Conservation (phyloP, 2,797 vertebrate genomes). For the Tenualosa ilisha region DNA sequence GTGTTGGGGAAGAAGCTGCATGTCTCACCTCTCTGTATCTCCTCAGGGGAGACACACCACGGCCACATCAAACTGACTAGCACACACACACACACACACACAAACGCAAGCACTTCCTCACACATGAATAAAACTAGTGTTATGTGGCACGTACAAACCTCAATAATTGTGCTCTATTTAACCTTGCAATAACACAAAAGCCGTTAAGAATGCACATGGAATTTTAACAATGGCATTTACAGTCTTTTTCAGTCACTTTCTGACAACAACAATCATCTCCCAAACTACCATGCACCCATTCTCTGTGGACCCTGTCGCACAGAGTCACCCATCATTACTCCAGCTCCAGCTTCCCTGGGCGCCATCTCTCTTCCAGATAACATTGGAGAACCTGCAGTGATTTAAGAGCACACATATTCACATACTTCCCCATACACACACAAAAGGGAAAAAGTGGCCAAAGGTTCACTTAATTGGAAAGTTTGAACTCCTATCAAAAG, state of each 20-base stretch:
- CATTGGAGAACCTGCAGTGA: background rate
- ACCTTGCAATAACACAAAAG: background rate
- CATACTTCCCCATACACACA: background rate
- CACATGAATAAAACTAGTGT: constrained; percentile 53
- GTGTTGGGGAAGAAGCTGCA: constrained; percentile 3
- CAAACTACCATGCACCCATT: background rate
- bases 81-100: constrained; percentile 36
- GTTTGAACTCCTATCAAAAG: constrained; percentile 56
- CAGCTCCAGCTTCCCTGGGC: background rate
- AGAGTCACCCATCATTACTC: background rate
- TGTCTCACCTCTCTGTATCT: constrained; percentile 15
- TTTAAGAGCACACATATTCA: constrained; percentile 10
- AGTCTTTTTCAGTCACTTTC: background rate
- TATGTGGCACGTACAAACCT: background rate
- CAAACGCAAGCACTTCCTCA: constrained; percentile 1
- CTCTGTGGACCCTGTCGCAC: background rate
- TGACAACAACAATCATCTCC: background rate
- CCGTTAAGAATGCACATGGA: background rate
- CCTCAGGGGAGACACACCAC: constrained; percentile 10
- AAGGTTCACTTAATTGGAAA: constrained; percentile 60
- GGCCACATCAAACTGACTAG: constrained; percentile 2
- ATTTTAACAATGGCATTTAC: background rate
- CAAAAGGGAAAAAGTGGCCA: constrained; percentile 41
- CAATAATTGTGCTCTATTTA: background rate
- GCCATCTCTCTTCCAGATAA: constrained; percentile 7